Conservation (phyloP, 2,888 invertebrate species). For the Polyommatus iphigenia region DNA sequence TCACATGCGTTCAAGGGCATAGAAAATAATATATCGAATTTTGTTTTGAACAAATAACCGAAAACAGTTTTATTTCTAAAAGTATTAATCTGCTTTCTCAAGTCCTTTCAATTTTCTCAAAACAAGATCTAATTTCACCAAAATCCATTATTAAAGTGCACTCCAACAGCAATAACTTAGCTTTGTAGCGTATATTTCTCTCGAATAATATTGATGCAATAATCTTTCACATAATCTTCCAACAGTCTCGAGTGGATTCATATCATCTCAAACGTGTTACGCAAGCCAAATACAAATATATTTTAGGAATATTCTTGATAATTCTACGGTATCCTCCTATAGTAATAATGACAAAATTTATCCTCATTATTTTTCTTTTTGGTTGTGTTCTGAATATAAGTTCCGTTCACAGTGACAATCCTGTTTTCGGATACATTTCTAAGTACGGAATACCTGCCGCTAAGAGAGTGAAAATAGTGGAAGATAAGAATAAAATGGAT, state of each 20-base stretch:
- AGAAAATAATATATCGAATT: too few relatives aligned
- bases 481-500: slow-evolving; percentile 43
- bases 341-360: not conserved
- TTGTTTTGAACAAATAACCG: too few relatives aligned
- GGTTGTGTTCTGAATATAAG: not conserved
- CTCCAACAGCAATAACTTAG: not conserved
- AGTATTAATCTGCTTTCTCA: not conserved
- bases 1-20: too few relatives aligned
- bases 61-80: too few relatives aligned
- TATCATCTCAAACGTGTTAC: slow-evolving; percentile 20
- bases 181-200: slow-evolving; percentile 1
- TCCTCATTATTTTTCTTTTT: not conserved
- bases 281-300: slow-evolving; percentile 15
- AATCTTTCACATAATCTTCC: slow-evolving; percentile 27
- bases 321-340: not conserved
- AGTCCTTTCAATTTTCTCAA: not conserved
- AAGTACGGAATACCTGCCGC: slow-evolving; percentile 50
- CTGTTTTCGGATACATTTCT: slow-evolving; percentile 50
- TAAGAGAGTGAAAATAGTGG: slow-evolving; percentile 49
- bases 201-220: slow-evolving; percentile 27
- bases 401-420: slow-evolving; percentile 31
- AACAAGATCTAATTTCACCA: not conserved
- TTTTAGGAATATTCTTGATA: not conserved
- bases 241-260: slow-evolving; percentile 26
- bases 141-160: not conserved